These are phyloP conservation scores for Microchrysa polita DNA, from an alignment of 2,888 invertebrate species.

Conservation along the genomic window DNA sequence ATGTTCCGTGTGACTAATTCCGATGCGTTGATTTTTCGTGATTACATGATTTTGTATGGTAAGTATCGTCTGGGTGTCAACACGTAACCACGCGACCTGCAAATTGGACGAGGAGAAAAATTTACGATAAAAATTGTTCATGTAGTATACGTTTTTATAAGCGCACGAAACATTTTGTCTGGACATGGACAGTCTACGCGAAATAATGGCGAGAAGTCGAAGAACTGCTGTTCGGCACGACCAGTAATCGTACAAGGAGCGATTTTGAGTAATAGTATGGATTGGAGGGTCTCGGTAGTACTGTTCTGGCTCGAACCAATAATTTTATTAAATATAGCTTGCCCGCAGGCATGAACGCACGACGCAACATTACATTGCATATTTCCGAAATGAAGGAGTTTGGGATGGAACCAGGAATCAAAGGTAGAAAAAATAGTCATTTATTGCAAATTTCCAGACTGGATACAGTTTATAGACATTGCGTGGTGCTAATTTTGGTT, in stretches of 20 bases:
- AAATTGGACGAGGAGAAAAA: conserved; percentile 52
- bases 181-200: conserved; percentile 3
- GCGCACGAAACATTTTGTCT: conserved; percentile 12
- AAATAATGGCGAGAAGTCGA: not conserved
- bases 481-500: conserved; percentile 25
- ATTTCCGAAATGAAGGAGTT: not conserved
- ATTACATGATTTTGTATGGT: conserved; percentile 91
- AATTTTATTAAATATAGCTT: conserved; percentile 45
- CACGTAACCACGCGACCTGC: conserved; percentile 88
- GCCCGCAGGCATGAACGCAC: not conserved
- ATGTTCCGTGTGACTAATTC: conserved; percentile 85
- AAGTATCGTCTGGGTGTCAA: conserved; percentile 90
- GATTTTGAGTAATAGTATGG: not conserved
- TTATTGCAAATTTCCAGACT: conserved; percentile 18
- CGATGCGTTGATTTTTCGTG: conserved; percentile 87
- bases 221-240: not conserved
- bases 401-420: conserved; percentile 7
- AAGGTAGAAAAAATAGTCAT: not conserved
- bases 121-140: conserved; percentile 23
- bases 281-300: not conserved
- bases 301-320: conserved; percentile 22
- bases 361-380: conserved; percentile 11
- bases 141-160: not conserved
- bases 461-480: not conserved
- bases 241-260: no score